Conservation (phyloP, 2,888 invertebrate species). For the Eucriotettix oculatus region DNA sequence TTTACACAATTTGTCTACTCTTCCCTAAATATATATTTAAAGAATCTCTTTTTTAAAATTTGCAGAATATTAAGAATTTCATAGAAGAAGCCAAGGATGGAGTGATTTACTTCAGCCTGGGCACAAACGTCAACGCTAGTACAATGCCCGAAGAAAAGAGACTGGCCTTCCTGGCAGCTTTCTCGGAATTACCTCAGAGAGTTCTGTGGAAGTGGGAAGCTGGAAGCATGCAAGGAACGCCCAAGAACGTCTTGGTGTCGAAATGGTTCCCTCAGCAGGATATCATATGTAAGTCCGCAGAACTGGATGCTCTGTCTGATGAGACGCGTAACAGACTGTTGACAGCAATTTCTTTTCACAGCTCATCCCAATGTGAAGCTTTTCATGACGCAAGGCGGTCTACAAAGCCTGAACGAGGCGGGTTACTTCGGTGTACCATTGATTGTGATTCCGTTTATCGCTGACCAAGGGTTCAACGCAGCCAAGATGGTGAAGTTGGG, state of each 20-base stretch:
- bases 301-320: too few species aligned
- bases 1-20: neutral
- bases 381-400: conserved; percentile 4
- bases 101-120: conserved; percentile 31
- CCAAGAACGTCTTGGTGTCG: conserved; percentile 28
- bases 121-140: conserved; percentile 28
- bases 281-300: conserved; percentile 19
- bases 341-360: neutral
- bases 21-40: neutral
- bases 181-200: conserved; percentile 25
- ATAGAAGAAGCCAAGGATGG: conserved; percentile 27
- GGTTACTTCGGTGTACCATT: neutral
- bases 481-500: neutral
- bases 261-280: conserved; percentile 29
- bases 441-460: conserved; percentile 2
- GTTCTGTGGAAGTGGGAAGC: conserved; percentile 33
- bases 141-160: conserved; percentile 26
- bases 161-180: conserved; percentile 25
- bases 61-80: conserved; percentile 17
- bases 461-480: neutral
- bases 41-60: neutral
- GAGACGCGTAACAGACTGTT: neutral
- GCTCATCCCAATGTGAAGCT: conserved; percentile 1
- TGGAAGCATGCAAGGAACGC: conserved; percentile 21
- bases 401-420: conserved; percentile 2